phyloP scores from a whole-genome alignment of 1,140 invertebrate species.

The Bemisia tabaci region DNA sequence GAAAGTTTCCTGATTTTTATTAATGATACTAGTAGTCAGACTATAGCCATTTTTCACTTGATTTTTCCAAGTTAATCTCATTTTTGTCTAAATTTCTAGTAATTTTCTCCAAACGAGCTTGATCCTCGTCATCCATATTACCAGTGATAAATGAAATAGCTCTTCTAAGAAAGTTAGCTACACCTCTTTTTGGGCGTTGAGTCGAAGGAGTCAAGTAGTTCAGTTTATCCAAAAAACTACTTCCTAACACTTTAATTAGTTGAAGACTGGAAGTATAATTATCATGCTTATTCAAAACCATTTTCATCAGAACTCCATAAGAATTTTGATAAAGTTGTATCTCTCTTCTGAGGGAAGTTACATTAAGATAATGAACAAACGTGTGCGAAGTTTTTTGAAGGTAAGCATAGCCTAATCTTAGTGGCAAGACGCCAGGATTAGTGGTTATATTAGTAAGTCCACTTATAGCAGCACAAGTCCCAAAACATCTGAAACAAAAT shows the following conservation, averaged over 20 bases:
- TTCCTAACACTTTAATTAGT: neutral
- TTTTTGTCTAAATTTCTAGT: neutral
- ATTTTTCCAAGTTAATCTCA: neutral
- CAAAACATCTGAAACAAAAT: neutral
- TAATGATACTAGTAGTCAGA: neutral
- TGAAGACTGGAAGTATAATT: neutral
- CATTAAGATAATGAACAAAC: neutral
- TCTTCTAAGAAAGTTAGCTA: neutral
- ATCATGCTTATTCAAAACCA: too few species aligned
- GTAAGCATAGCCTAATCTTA: neutral
- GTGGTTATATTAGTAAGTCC: neutral
- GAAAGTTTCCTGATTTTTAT: neutral
- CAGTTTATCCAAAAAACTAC: neutral
- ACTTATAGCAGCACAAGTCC: neutral
- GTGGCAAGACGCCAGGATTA: neutral
- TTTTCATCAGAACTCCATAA: too few species aligned
- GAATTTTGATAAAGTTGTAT: neutral
- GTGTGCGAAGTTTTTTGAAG: neutral
- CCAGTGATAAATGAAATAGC: neutral
- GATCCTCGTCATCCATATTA: neutral
- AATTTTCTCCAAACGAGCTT: neutral
- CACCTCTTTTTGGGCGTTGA: neutral
- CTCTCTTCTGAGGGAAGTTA: neutral
- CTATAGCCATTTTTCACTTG: neutral
- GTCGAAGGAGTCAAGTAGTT: neutral